Conservation (phyloP, 2,797 vertebrate species). For the Cyclopterus lumpus region DNA sequence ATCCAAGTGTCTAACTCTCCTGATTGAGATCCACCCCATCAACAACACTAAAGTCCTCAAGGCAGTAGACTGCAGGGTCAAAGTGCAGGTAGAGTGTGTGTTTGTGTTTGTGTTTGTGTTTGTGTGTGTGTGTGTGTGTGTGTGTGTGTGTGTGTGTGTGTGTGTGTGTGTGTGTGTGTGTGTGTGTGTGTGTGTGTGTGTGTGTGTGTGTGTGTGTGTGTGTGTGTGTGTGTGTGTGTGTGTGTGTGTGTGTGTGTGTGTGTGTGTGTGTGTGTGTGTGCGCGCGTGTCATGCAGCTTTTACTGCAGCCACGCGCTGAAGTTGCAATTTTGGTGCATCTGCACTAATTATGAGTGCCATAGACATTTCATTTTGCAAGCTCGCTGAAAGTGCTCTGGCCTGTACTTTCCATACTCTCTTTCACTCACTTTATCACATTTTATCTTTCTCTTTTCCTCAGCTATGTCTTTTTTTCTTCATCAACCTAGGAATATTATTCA, state of each 20-base stretch:
- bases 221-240: slow-evolving; percentile 11
- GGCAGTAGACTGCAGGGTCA: slow-evolving; percentile 92
- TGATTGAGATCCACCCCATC: slow-evolving; percentile 94
- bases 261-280: slow-evolving; percentile 12
- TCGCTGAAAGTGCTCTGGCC: slow-evolving; percentile 29
- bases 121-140: no score
- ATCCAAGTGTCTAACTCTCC: slow-evolving; percentile 90
- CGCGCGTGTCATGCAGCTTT: slow-evolving; percentile 7
- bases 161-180: no score
- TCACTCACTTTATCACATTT: neutral
- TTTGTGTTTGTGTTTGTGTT: slow-evolving; percentile 14
- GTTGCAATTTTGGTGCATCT: slow-evolving; percentile 13
- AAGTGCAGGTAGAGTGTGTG: slow-evolving; percentile 89
- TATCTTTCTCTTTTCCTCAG: neutral
- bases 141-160: no score
- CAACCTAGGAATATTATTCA: slow-evolving; percentile 1
- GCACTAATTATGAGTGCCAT: slow-evolving; percentile 5
- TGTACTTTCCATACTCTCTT: slow-evolving; percentile 8
- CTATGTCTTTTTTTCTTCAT: neutral
- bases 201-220: no score
- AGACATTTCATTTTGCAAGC: slow-evolving; percentile 40
- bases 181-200: no score
- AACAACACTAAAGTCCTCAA: slow-evolving; percentile 97
- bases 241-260: slow-evolving; percentile 11
- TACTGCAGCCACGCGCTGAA: slow-evolving; percentile 37